Conservation (phyloP, 1,140 invertebrate species). For the Phenacoccus solenopsis region DNA sequence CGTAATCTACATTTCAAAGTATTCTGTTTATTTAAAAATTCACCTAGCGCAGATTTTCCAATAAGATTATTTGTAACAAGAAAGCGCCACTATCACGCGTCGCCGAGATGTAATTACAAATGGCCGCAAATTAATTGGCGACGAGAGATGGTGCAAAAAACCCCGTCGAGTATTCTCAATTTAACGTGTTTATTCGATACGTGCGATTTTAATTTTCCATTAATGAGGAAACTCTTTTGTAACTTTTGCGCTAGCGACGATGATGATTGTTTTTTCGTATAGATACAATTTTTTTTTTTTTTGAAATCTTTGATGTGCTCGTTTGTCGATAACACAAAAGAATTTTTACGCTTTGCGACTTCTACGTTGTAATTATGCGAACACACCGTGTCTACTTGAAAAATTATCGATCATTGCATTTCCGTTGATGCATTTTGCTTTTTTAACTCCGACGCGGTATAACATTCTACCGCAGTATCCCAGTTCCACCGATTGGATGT, state of each 20-base stretch:
- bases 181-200: not conserved
- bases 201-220: not conserved
- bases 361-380: not conserved
- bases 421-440: too few species aligned
- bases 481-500: too few species aligned
- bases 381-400: not conserved
- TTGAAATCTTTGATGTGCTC: not conserved
- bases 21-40: conserved; percentile 4
- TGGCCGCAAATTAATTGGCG: not conserved
- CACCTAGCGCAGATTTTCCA: not conserved
- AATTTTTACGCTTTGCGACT: not conserved
- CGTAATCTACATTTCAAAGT: not conserved
- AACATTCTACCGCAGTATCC: too few species aligned
- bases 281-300: not conserved
- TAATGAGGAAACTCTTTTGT: not conserved
- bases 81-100: not conserved
- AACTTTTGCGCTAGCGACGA: not conserved
- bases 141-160: not conserved
- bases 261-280: not conserved
- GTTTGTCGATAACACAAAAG: not conserved
- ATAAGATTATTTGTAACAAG: not conserved
- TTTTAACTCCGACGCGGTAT: too few species aligned
- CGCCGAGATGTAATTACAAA: not conserved
- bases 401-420: too few species aligned
- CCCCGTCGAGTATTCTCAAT: not conserved